Percentiles rank a stretch among this genome's conserved stretches.
Evolutionary conservation across 2,797 vertebrate genomes (phyloP).

Genomic region (Sebastes itinus): DNA sequence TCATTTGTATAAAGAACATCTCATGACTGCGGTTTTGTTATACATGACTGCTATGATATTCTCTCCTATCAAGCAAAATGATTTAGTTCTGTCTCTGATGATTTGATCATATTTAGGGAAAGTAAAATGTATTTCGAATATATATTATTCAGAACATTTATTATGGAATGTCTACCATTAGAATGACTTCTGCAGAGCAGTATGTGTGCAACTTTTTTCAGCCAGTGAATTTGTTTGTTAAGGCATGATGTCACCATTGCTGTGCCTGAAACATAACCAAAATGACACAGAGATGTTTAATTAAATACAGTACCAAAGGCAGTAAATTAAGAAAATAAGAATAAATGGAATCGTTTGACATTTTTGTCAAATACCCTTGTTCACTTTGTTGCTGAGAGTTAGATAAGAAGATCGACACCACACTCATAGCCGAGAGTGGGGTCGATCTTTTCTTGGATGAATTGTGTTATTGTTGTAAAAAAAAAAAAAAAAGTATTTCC

Average conservation of each 20-base stretch:
- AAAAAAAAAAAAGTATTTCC: background rate
- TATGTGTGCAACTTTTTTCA: background rate
- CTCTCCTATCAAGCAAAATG: background rate
- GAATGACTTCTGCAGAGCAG: background rate
- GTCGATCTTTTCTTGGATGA: background rate
- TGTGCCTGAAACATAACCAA: background rate
- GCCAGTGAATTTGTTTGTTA: background rate
- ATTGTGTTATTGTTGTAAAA: background rate
- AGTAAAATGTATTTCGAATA: background rate
- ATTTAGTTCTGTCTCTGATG: background rate
- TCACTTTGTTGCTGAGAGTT: too few relatives aligned
- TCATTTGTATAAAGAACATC: background rate
- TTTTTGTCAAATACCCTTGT: background rate
- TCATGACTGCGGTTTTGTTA: background rate
- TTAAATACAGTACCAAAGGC: background rate
- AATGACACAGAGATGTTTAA: background rate
- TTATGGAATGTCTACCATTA: background rate
- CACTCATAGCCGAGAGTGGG: too few relatives aligned
- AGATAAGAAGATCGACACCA: too few relatives aligned
- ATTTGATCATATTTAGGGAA: background rate
- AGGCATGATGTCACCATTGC: background rate
- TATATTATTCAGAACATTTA: background rate
- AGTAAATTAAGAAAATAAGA: background rate
- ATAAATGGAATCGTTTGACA: background rate
- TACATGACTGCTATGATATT: background rate